A percentile compares a stretch with the other conserved stretches of the same genome.
phyloP scores from a whole-genome alignment of 2,113 vertebrate genomes.

The Oncorhynchus mykiss region DNA sequence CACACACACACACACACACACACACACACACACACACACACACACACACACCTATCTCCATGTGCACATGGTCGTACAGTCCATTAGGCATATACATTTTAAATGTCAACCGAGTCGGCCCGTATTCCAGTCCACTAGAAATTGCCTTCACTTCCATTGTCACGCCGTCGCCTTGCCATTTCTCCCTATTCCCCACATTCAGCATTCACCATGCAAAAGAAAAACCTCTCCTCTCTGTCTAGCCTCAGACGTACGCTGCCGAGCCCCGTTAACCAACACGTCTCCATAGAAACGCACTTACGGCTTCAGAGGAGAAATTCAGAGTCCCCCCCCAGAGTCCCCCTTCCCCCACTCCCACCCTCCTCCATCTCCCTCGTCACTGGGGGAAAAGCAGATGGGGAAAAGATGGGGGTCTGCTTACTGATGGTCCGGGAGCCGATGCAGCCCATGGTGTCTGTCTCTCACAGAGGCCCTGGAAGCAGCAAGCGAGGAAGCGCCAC shows the following conservation, averaged over 20 bases:
- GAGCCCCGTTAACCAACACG: background rate
- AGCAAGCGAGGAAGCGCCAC: constrained; percentile 66
- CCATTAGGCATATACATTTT: background rate
- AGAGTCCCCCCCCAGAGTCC: constrained; percentile 3
- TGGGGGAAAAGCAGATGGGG: constrained; percentile 19
- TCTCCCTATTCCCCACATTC: background rate
- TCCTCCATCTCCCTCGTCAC: constrained; percentile 14
- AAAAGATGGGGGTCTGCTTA: constrained; percentile 55
- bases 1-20: too few relatives aligned
- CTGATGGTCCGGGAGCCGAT: constrained; percentile 79
- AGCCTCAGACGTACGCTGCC: background rate
- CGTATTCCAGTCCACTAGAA: background rate
- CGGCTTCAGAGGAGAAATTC: background rate
- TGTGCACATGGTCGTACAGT: constrained; percentile 12
- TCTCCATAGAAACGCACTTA: constrained; percentile 21
- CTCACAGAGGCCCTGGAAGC: constrained; percentile 64
- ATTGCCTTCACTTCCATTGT: background rate
- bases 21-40: background rate
- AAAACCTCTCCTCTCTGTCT: background rate
- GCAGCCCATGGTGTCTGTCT: constrained; percentile 78
- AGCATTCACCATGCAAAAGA: background rate
- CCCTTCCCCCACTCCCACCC: constrained; percentile 34
- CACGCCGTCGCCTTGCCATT: background rate
- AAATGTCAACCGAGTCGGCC: background rate
- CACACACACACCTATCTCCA: constrained; percentile 4